Percentiles rank a stretch among this genome's conserved stretches.
These are phyloP conservation scores for Eupithecia inturbata DNA, from an alignment of 2,888 invertebrate species.

Conservation along the genomic window DNA sequence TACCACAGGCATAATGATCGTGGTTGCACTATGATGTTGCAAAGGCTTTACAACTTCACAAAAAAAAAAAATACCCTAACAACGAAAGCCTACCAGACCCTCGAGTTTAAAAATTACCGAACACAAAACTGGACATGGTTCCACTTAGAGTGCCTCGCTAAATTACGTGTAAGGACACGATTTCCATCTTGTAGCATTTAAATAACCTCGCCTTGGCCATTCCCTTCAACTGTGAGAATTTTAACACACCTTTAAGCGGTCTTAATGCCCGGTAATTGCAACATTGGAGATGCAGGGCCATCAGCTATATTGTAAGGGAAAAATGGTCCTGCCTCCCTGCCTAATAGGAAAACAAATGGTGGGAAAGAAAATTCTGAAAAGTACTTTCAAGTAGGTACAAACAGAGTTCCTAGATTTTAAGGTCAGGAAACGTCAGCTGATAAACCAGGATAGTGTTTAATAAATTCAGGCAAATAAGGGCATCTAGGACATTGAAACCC, in stretches of 20 bases:
- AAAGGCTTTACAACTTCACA: not conserved
- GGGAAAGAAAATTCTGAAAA: not conserved
- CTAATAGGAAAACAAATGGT: not conserved
- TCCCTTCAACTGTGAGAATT: constrained; percentile 72
- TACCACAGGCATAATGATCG: not conserved
- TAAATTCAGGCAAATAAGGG: not conserved
- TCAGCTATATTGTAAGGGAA: constrained; percentile 26
- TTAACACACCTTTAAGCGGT: constrained; percentile 66
- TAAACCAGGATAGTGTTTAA: not conserved
- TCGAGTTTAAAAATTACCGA: constrained; percentile 54
- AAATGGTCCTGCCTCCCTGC: constrained; percentile 24
- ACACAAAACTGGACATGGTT: constrained; percentile 29
- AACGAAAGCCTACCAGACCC: constrained; percentile 5
- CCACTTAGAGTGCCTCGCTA: constrained; percentile 35
- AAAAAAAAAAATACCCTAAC: not conserved
- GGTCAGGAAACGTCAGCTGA: not conserved
- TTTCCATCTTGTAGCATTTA: constrained; percentile 71
- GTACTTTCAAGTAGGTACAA: not conserved
- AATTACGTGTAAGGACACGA: constrained; percentile 64
- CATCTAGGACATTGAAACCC: not conserved
- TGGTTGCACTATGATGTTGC: not conserved
- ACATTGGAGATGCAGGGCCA: constrained; percentile 42
- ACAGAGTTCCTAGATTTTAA: not conserved
- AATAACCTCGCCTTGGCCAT: constrained; percentile 67
- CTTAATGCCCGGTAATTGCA: constrained; percentile 73